Evolutionary conservation across 1,140 invertebrate species (phyloP).

Genomic region (Drosophila oshimai): DNA sequence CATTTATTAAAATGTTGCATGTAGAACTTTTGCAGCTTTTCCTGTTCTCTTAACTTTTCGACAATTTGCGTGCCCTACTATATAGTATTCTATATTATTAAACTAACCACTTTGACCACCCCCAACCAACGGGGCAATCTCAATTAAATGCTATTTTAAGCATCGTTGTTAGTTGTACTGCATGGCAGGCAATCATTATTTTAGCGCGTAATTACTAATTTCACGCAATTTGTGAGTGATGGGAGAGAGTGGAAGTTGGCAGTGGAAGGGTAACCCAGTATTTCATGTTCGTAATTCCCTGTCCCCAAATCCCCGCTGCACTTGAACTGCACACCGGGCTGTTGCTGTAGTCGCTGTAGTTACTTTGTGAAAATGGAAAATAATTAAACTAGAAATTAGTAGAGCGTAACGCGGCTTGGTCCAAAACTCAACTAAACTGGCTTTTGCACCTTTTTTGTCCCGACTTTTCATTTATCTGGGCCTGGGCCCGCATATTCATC

Average conservation of each 20-base stretch:
- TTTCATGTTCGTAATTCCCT: slow-evolving; percentile 41
- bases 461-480: slow-evolving; percentile 35
- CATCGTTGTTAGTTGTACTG: neutral
- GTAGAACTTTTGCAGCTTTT: too few relatives aligned
- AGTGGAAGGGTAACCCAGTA: neutral
- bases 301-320: slow-evolving; percentile 54
- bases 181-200: slow-evolving; percentile 42
- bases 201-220: slow-evolving; percentile 70
- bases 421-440: slow-evolving; percentile 28
- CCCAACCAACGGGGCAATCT: neutral
- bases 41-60: neutral
- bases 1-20: too few relatives aligned
- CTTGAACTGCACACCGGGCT: slow-evolving; percentile 60
- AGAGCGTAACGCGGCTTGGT: slow-evolving; percentile 58
- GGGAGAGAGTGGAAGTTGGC: neutral
- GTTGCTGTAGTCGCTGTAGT: slow-evolving; percentile 48
- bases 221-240: slow-evolving; percentile 43
- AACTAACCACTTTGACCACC: neutral
- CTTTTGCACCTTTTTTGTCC: slow-evolving; percentile 40
- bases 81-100: neutral
- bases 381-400: slow-evolving; percentile 78
- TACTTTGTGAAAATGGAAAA: slow-evolving; percentile 77
- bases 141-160: slow-evolving; percentile 52
- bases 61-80: neutral
- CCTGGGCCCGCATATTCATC: slow-evolving; percentile 27